Percentiles rank a stretch among this genome's conserved stretches.
These are phyloP conservation scores for Galerucella calmariensis DNA, from an alignment of 2,888 invertebrate species.

Conservation along the genomic window DNA sequence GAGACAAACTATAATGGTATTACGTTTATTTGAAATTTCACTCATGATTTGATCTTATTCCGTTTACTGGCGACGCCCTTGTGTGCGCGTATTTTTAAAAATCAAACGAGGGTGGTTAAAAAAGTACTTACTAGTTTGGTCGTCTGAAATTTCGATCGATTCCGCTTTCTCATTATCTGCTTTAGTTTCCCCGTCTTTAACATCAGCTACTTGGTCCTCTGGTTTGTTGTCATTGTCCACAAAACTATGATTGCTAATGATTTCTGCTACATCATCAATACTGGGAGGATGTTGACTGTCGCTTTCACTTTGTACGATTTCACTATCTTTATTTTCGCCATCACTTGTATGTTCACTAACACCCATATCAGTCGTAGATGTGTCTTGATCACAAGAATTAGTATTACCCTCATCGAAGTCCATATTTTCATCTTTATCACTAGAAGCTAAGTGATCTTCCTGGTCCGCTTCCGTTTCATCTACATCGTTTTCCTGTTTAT, in stretches of 20 bases:
- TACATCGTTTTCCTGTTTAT: slow-evolving; percentile 52
- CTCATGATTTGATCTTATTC: too few species aligned
- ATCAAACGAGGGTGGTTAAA: too few species aligned
- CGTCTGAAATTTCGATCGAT: neutral
- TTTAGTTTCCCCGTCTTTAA: neutral
- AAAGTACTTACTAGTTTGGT: neutral
- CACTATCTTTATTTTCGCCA: slow-evolving; percentile 36
- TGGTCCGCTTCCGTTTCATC: slow-evolving; percentile 55
- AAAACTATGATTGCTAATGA: slow-evolving; percentile 21
- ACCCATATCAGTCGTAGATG: slow-evolving; percentile 26
- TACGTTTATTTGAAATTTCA: too few species aligned
- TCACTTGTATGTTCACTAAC: slow-evolving; percentile 38
- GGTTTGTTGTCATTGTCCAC: slow-evolving; percentile 4
- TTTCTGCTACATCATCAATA: slow-evolving; percentile 16
- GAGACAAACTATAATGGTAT: too few species aligned
- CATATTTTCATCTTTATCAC: slow-evolving; percentile 49
- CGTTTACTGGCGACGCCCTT: too few species aligned
- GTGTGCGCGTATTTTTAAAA: too few species aligned
- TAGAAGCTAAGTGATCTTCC: slow-evolving; percentile 43
- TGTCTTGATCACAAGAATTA: slow-evolving; percentile 38
- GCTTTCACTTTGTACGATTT: slow-evolving; percentile 6
- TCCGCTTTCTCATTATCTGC: neutral
- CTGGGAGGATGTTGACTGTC: slow-evolving; percentile 7
- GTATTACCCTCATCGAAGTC: slow-evolving; percentile 44
- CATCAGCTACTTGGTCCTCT: neutral